Percentiles rank a stretch among this genome's conserved stretches.
These are phyloP conservation scores for Muntiacus muntjak DNA, from an alignment of 2,113 vertebrate genomes.

Conservation along the genomic window DNA sequence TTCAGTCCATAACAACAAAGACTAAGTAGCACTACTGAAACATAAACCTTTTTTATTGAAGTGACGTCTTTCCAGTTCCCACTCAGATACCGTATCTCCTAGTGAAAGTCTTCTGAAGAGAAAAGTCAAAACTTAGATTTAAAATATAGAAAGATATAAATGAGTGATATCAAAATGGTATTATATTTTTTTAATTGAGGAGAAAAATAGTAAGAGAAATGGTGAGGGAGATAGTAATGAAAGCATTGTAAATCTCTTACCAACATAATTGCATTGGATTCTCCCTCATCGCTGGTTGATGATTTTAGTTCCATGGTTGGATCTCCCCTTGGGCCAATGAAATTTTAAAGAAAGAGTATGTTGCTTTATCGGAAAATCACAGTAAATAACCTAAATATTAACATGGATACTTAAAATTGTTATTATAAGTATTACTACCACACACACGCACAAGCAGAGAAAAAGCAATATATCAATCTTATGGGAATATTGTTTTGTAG, in stretches of 20 bases:
- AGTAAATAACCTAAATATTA: neutral
- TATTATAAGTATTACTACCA: neutral
- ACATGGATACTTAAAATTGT: neutral
- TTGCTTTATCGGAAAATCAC: neutral
- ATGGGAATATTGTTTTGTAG: neutral
- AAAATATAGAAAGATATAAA: neutral
- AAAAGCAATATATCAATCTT: neutral
- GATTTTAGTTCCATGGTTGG: neutral
- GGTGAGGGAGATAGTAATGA: neutral
- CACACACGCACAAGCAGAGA: neutral
- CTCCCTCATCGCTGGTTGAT: neutral
- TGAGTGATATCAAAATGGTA: neutral
- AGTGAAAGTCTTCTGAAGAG: neutral
- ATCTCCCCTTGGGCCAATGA: neutral
- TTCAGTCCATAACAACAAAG: neutral
- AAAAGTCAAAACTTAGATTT: neutral
- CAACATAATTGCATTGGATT: neutral
- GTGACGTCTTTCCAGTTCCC: neutral
- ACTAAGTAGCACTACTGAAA: neutral
- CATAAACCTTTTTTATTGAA: neutral
- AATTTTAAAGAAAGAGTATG: neutral
- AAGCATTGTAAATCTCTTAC: neutral
- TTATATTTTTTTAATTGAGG: neutral
- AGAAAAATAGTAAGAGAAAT: neutral
- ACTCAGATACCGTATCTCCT: neutral